Evolutionary conservation across 2,888 invertebrate genomes (phyloP), one percentile per base, ranked within the genome.

Genomic region (Aspidapion aeneum): DNA sequence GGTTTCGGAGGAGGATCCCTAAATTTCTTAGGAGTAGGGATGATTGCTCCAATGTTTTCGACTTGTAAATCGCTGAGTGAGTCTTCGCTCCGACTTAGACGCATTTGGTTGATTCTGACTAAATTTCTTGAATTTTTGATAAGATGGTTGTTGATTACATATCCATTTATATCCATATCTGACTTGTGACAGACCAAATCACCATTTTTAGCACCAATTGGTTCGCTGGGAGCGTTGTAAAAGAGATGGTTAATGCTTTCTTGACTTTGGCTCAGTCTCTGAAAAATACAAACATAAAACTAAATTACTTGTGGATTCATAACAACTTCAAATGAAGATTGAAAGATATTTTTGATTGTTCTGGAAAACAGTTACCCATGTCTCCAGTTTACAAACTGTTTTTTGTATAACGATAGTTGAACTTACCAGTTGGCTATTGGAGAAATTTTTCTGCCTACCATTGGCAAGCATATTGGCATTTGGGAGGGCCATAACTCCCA

Each of bases 11-110:
- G 52, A 3, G 18, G 7, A 52, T 52, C 52, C 7, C 52, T 5
- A 52, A 52, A 57, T 5, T 52, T 51, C 17, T 60, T 55, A 9
- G 50, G 60, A 20, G 18, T 57, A 0, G 60, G 57, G 18, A 52
- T 58, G 9, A 58, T 21, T 19, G 51, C 16, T 3, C 59, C 61
- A 12, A 61, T 22, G 12, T 58, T 5, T 58, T 75, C 74, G 16
- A 70, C 60, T 62, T 74, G 72, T 2, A 77, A 57, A 19, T 77
- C 77, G 49, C 71, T 74, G 50, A 79, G 66, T 49, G 77, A 77
- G 58, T 78, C 79, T 61, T 80, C 78, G 66, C 79, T 79, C 58
- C 78, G 77, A 35, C 78, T 78, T 20, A 78, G 68, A 55, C 78
- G 68, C 68, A 74, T 70, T 22, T 70, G 69, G 65, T 74, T 75